Evolutionary conservation across 2,113 vertebrate species (phyloP).

Genomic region (Syngnathus typhle): DNA sequence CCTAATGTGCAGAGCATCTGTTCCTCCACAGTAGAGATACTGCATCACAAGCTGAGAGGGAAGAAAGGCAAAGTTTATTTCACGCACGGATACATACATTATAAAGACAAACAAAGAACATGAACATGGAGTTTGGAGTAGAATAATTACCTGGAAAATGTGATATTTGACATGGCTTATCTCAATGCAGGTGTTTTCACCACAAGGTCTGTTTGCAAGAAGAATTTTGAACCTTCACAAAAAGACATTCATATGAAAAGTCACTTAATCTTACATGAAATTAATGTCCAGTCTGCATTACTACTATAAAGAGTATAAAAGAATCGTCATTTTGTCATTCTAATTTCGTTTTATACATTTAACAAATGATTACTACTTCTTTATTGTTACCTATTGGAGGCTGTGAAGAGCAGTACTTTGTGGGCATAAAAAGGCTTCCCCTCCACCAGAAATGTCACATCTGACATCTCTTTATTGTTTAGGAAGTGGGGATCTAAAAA

Average conservation of each 20-base stretch:
- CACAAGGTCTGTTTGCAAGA: slow-evolving; percentile 86
- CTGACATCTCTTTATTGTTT: slow-evolving; percentile 99
- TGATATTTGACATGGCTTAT: slow-evolving; percentile 97
- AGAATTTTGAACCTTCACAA: slow-evolving; percentile 84
- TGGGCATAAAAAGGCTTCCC: slow-evolving; percentile 96
- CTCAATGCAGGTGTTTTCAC: slow-evolving; percentile 94
- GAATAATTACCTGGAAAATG: slow-evolving; percentile 85
- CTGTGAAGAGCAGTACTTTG: slow-evolving; percentile 92
- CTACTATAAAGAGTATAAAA: too few relatives aligned
- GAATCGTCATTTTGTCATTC: background rate
- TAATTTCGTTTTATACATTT: background rate
- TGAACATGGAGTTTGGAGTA: background rate
- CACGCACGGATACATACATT: background rate
- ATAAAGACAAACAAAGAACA: background rate
- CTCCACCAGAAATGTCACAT: slow-evolving; percentile 96
- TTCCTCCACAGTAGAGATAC: slow-evolving; percentile 92
- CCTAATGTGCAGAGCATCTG: slow-evolving; percentile 91
- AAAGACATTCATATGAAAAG: background rate
- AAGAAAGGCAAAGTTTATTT: slow-evolving; percentile 28
- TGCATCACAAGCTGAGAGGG: slow-evolving; percentile 90
- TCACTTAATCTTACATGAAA: background rate
- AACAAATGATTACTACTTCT: too few relatives aligned
- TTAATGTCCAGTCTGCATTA: background rate
- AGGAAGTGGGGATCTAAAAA: slow-evolving; percentile 92
- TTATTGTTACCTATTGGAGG: slow-evolving; percentile 80